phyloP scores from a whole-genome alignment of 2,888 invertebrate genomes.

The Parelbella ahira region DNA sequence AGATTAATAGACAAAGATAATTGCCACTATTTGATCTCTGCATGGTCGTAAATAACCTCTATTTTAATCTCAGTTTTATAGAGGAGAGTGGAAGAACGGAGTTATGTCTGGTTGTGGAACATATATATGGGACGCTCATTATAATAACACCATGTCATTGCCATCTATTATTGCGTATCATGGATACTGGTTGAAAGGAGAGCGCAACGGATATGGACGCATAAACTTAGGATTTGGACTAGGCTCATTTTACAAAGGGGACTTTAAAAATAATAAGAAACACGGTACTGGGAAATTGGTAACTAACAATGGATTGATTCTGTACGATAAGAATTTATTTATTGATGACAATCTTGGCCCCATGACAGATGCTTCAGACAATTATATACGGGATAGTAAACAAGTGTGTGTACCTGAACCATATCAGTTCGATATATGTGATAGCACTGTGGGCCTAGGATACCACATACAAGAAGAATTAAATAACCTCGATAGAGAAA shows the following conservation, averaged over 20 bases:
- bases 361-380: slow-evolving; percentile 34
- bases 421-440: slow-evolving; percentile 50
- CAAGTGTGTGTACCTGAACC: slow-evolving; percentile 37
- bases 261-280: slow-evolving; percentile 78
- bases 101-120: slow-evolving; percentile 80
- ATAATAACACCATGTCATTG: slow-evolving; percentile 74
- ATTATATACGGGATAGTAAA: slow-evolving; percentile 32
- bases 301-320: slow-evolving; percentile 77
- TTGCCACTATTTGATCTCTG: too few relatives aligned
- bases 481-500: slow-evolving; percentile 53
- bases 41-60: too few relatives aligned
- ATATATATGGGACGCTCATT: slow-evolving; percentile 79
- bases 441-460: slow-evolving; percentile 60
- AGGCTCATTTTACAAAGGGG: slow-evolving; percentile 79
- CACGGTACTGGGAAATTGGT: slow-evolving; percentile 77
- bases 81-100: slow-evolving; percentile 80
- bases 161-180: slow-evolving; percentile 74
- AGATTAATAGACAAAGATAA: too few relatives aligned
- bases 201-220: slow-evolving; percentile 72
- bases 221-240: slow-evolving; percentile 72
- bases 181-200: slow-evolving; percentile 79
- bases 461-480: slow-evolving; percentile 67
- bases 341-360: slow-evolving; percentile 68
- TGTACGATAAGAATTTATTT: slow-evolving; percentile 73
- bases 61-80: slow-evolving; percentile 70